Evolutionary conservation across 2,113 vertebrate species (phyloP).

Genomic region (Noctilio leporinus): DNA sequence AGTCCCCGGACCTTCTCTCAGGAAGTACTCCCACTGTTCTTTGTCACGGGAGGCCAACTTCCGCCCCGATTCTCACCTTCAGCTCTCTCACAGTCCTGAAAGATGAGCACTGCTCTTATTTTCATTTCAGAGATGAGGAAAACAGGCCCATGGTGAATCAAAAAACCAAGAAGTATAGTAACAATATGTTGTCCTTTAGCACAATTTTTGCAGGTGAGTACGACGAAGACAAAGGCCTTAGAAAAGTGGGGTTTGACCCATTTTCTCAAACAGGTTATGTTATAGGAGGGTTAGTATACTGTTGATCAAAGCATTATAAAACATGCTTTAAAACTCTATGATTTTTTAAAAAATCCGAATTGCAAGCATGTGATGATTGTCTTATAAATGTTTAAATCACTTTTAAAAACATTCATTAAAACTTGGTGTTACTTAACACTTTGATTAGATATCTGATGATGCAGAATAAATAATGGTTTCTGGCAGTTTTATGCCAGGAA

Average conservation of each 20-base stretch:
- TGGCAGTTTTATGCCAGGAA: constrained; percentile 35
- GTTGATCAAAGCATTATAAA: constrained; percentile 68
- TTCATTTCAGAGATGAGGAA: not conserved
- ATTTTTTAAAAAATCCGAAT: constrained; percentile 52
- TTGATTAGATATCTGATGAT: constrained; percentile 30
- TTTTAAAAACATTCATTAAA: not conserved
- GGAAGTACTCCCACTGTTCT: no score
- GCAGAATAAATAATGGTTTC: constrained; percentile 10
- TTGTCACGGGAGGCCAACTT: not conserved
- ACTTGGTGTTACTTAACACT: not conserved
- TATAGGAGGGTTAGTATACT: constrained; percentile 60
- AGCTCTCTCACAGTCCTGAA: not conserved
- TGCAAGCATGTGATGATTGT: constrained; percentile 68
- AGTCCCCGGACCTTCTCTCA: not conserved
- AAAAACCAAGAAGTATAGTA: not conserved
- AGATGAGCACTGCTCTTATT: not conserved
- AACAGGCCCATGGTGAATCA: not conserved
- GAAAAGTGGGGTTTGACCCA: constrained; percentile 49
- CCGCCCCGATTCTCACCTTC: not conserved
- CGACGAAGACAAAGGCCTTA: constrained; percentile 57
- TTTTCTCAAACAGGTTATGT: constrained; percentile 65
- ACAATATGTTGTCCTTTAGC: constrained; percentile 61
- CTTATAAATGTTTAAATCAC: constrained; percentile 52
- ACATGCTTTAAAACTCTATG: constrained; percentile 63
- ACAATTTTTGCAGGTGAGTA: constrained; percentile 69